These are phyloP conservation scores for Patella ulyssiponensis DNA, from an alignment of 2,888 invertebrate species.

Conservation along the genomic window DNA sequence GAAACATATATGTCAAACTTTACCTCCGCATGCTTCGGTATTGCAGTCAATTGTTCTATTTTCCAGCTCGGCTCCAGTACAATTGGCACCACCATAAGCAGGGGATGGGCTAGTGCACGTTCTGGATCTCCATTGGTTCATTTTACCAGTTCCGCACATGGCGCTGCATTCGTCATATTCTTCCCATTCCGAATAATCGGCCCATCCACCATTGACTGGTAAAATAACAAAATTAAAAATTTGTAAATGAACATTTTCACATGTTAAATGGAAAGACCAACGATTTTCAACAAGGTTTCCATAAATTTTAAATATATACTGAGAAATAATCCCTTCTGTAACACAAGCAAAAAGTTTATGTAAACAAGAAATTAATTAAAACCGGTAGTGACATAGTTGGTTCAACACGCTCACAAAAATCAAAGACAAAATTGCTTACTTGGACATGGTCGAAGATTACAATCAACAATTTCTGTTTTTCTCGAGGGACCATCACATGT, in stretches of 20 bases:
- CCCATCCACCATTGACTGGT: not conserved
- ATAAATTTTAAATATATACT: too few relatives aligned
- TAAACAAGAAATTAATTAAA: too few relatives aligned
- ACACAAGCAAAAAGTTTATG: too few relatives aligned
- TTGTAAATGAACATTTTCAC: too few relatives aligned
- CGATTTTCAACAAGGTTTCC: too few relatives aligned
- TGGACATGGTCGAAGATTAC: not conserved
- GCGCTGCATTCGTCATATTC: not conserved
- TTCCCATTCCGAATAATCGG: not conserved
- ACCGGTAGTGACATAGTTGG: too few relatives aligned
- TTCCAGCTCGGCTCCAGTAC: conserved; percentile 14
- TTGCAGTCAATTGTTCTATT: conserved; percentile 28
- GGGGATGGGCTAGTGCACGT: not conserved
- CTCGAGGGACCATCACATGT: not conserved
- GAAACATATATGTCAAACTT: not conserved
- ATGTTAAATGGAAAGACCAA: too few relatives aligned
- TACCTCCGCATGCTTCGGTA: conserved; percentile 31
- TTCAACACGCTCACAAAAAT: too few relatives aligned
- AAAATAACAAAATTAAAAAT: not conserved
- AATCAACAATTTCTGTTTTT: not conserved
- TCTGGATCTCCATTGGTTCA: not conserved
- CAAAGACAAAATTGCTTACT: not conserved
- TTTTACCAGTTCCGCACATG: not conserved
- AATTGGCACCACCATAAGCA: not conserved
- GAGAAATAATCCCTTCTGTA: too few relatives aligned